These are phyloP conservation scores for Hemaris fuciformis DNA, from an alignment of 2,888 invertebrate species.

Conservation along the genomic window DNA sequence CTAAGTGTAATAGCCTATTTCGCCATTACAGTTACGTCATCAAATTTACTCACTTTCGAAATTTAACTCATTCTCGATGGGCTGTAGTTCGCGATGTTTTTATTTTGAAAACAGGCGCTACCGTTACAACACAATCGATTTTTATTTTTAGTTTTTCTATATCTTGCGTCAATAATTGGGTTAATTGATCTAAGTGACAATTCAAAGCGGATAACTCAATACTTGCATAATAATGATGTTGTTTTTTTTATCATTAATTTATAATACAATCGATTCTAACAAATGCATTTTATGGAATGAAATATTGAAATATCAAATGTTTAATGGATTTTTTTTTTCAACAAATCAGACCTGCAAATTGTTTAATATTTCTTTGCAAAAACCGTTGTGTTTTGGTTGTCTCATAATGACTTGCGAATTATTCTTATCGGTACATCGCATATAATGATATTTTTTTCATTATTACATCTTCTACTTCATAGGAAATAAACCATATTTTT, in stretches of 20 bases:
- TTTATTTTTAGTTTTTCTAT: background rate
- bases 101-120: background rate
- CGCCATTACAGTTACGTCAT: background rate
- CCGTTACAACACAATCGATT: background rate
- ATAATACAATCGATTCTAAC: background rate
- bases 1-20: background rate
- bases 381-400: too few species aligned
- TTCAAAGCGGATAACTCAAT: background rate
- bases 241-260: background rate
- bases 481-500: too few species aligned
- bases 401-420: too few species aligned
- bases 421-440: too few species aligned
- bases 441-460: too few species aligned
- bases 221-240: background rate
- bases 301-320: background rate
- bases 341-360: background rate
- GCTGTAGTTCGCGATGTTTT: background rate
- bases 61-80: background rate
- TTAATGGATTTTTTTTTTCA: background rate
- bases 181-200: background rate
- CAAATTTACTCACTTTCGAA: constrained; percentile 1
- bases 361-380: too few species aligned
- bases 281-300: background rate
- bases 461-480: too few species aligned
- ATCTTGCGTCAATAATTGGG: background rate